Base-by-base conservation (phyloP, 1,140 invertebrate species). In the Zaprionus lachaisei region DNA sequence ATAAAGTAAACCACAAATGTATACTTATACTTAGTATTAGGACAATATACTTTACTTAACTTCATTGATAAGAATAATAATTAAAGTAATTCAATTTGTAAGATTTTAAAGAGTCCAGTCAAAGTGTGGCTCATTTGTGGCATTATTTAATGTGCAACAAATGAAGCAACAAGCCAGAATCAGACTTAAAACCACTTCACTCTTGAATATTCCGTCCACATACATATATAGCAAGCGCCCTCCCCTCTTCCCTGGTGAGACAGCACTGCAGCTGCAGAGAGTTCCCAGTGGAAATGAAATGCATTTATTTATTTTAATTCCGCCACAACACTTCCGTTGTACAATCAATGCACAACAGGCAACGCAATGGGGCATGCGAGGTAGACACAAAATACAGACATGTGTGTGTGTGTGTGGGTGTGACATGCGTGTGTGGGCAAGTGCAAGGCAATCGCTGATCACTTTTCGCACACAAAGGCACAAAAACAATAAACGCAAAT, bases 281-380 rank as follows among this genome's bases (percentile, higher is more conserved):
- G 20, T 63, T 72, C 73, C 72, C 74, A 64, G 64, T 72, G 81
- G 80, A 81, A 85, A 90, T 81, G 76, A 58, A 90, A 90, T 89
- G 85, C 85, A 90, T 90, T 90, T 90, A 90, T 90, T 90, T 90
- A 91, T 91, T 90, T 90, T 90, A 90, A 90, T 90, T 90, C 85
- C 85, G 86, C 85, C 85, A 91, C 85, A 90, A 90, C 85, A 90
- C 85, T 90, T 90, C 85, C 85, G 85, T 66, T 77, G 82, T 82
- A 77, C 85, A 90, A 90, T 90, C 86, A 91, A 91, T 90, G 85
- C 85, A 90, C 57, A 80, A 72, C 86, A 91, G 85, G 82, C 62
- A 64, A 64, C 72, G 67, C 82, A 82, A 83, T 83, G 83, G 79
- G 80, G 66, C 81, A 80, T 77, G 66, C 31, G 11, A 73, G 22